Percentiles rank a stretch among this genome's conserved stretches.
phyloP scores from a whole-genome alignment of 2,888 invertebrate species.

The Quadroppia sp. region DNA sequence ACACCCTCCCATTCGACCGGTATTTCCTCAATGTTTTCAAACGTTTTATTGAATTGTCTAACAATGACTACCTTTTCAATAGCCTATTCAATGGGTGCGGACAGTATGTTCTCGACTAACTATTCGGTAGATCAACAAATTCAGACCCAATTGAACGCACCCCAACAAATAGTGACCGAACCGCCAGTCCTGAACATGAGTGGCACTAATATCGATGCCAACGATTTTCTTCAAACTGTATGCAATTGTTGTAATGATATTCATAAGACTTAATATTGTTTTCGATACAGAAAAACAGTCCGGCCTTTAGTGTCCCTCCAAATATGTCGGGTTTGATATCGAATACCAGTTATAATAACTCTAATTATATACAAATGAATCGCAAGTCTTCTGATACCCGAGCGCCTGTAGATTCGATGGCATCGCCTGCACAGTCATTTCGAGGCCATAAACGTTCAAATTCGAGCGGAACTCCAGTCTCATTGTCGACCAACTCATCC shows the following conservation, averaged over 20 bases:
- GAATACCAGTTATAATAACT: conserved; percentile 1
- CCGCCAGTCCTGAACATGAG: conserved; percentile 4
- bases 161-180: conserved; percentile 30
- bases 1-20: background rate
- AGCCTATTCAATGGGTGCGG: background rate
- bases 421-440: background rate
- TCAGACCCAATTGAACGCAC: conserved; percentile 21
- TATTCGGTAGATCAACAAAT: background rate
- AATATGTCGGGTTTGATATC: conserved; percentile 7
- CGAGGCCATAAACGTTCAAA: conserved; percentile 37
- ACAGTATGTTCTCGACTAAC: conserved; percentile 1
- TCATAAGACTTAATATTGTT: background rate
- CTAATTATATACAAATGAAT: background rate
- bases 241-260: no score
- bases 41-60: background rate
- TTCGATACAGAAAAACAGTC: background rate
- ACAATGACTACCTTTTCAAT: background rate
- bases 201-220: conserved; percentile 21
- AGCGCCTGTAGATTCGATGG: background rate
- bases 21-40: no score
- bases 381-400: background rate
- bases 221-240: conserved; percentile 24
- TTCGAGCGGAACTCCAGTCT: conserved; percentile 35
- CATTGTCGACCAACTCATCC: background rate
- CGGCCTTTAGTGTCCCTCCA: conserved; percentile 14